Conservation (phyloP, 2,113 vertebrate genomes). For the Bos indicus region DNA sequence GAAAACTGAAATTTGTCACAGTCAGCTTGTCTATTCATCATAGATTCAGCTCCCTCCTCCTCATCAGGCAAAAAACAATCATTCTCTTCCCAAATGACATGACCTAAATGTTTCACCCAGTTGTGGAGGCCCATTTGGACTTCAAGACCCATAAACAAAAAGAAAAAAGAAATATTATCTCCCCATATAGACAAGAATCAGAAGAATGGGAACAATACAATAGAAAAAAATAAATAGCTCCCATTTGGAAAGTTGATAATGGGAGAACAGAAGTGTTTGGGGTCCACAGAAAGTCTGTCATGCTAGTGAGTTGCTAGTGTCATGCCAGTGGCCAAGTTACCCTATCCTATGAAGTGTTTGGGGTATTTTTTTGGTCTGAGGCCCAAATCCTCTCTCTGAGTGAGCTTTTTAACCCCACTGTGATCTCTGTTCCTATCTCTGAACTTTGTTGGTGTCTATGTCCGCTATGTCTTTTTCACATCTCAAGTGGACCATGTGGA, state of each 20-base stretch:
- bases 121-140: not conserved
- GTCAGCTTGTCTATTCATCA: not conserved
- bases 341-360: not conserved
- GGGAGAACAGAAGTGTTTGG: not conserved
- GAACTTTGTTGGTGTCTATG: fast-evolving
- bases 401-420: not conserved
- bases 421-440: not conserved
- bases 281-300: not conserved
- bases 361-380: not conserved
- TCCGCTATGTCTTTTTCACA: not conserved
- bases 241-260: not conserved
- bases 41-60: not conserved
- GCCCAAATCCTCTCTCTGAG: not conserved
- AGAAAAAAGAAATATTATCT: not conserved
- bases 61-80: not conserved
- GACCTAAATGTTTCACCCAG: not conserved
- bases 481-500: not conserved
- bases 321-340: not conserved
- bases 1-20: not conserved
- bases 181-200: not conserved
- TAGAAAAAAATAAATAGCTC: not conserved
- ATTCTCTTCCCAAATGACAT: not conserved
- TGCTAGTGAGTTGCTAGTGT: not conserved
- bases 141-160: not conserved
- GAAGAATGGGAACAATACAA: not conserved